Evolutionary conservation across 1,140 invertebrate species (phyloP), one percentile per base, ranked within the genome.

Genomic region (Drosophila lacteicornis): DNA sequence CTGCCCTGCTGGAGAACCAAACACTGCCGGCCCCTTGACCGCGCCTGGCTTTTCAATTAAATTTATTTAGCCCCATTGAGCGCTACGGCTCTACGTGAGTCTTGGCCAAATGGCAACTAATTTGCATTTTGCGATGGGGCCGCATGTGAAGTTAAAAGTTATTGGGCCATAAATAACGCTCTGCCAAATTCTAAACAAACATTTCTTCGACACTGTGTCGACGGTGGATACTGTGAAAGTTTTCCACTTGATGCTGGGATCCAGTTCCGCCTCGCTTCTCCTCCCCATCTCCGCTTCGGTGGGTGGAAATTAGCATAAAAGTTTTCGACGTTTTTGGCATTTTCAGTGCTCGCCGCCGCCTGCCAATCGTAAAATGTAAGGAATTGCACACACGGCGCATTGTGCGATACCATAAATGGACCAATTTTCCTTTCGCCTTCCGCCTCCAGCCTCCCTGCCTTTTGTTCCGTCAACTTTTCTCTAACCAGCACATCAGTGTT

Each of bases 61-160:
- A 79, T 82, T 79, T 79, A 57, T 60, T 68, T 63, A 66, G 42
- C 51, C 70, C 68, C 70, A 74, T 74, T 73, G 68, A 60, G 68
- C 46, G 68, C 30, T 4, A 13, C 46, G 30, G 40, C 70, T 60
- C 70, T 73, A 73, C 69, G 69, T 73, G 68, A 73, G 70, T 66
- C 76, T 57, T 60, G 50, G 60, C 70, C 65, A 87, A 87, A 87
- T 84, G 74, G 78, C 57, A 79, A 74, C 65, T 84, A 78, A 88
- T 88, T 88, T 88, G 85, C 84, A 84, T 87, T 65, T 47, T 36
- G 73, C 57, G 33, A 25, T 30, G 58, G 76, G 80, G 77, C 77
- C 84, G 80, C 84, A 86, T 87, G 84, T 78, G 84, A 88, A 87
- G 83, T 87, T 88, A 83, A 87, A 87, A 88, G 84, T 87, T 87